A percentile compares a stretch with the other conserved stretches of the same genome.
Conservation (phyloP, 2,888 invertebrate species). For the Caenorhabditis sp. region DNA sequence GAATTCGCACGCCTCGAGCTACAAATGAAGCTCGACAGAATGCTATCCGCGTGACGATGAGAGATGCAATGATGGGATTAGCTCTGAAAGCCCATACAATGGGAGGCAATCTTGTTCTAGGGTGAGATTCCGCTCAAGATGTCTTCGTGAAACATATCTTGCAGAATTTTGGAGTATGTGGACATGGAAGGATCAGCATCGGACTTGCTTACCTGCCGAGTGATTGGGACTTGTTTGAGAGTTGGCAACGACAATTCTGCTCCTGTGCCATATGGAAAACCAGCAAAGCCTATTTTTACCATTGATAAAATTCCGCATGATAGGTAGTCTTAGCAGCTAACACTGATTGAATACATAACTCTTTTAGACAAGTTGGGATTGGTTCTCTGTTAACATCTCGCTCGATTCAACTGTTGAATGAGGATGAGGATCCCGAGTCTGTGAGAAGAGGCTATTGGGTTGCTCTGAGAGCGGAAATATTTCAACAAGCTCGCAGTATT, state of each 20-base stretch:
- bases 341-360: neutral
- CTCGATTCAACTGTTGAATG: slow-evolving; percentile 60
- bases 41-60: slow-evolving; percentile 62
- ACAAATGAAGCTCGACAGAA: slow-evolving; percentile 96
- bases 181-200: slow-evolving; percentile 69
- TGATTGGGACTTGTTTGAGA: slow-evolving; percentile 68
- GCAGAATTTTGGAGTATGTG: slow-evolving; percentile 63
- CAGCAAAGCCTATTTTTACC: slow-evolving; percentile 61
- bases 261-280: slow-evolving; percentile 39
- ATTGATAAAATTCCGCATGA: slow-evolving; percentile 60
- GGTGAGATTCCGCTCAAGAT: too few species aligned
- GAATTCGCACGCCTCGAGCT: slow-evolving; percentile 94
- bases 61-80: slow-evolving; percentile 62
- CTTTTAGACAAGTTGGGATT: slow-evolving; percentile 63
- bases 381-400: slow-evolving; percentile 61
- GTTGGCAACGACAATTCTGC: slow-evolving; percentile 11
- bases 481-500: slow-evolving; percentile 93
- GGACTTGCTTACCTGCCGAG: slow-evolving; percentile 61
- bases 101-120: slow-evolving; percentile 63
- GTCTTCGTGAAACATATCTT: slow-evolving; percentile 8
- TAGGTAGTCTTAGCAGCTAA: too few species aligned
- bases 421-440: slow-evolving; percentile 60
- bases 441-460: slow-evolving; percentile 89
- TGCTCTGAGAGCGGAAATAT: slow-evolving; percentile 94
- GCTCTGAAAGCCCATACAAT: slow-evolving; percentile 65